Conservation (phyloP, 1,140 invertebrate species). For the Chironomus tepperi region DNA sequence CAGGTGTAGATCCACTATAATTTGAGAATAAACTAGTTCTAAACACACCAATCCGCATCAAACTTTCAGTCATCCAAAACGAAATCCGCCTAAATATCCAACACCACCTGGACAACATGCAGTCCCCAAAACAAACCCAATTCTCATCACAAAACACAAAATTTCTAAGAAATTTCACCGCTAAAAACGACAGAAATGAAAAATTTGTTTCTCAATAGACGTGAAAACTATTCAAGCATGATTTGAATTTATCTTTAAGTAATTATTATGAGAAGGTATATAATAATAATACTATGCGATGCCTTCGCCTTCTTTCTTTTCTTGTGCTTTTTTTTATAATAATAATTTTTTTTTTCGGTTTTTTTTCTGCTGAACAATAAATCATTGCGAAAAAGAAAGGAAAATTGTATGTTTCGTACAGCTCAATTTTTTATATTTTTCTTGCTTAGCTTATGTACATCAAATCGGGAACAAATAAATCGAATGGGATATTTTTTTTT, state of each 20-base stretch:
- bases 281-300: conserved; percentile 1
- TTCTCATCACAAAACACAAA: too few species aligned
- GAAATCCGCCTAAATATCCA: too few species aligned
- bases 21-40: too few species aligned
- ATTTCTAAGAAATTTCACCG: too few species aligned
- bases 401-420: conserved; percentile 23
- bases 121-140: too few species aligned
- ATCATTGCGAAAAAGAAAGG: conserved; percentile 20
- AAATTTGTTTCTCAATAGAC: not conserved
- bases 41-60: too few species aligned
- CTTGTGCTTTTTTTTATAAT: not conserved
- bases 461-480: too few species aligned
- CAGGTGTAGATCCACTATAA: too few species aligned
- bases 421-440: not conserved
- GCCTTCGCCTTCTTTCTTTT: not conserved
- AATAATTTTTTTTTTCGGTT: not conserved
- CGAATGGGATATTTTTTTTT: too few species aligned
- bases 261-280: conserved; percentile 19
- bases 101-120: too few species aligned
- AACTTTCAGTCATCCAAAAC: too few species aligned
- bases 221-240: conserved; percentile 14
- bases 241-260: conserved; percentile 21
- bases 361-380: conserved; percentile 9
- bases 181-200: not conserved
- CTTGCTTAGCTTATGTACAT: too few species aligned